phyloP scores from a whole-genome alignment of 2,797 vertebrate species.

The Catostomus latipinnis region DNA sequence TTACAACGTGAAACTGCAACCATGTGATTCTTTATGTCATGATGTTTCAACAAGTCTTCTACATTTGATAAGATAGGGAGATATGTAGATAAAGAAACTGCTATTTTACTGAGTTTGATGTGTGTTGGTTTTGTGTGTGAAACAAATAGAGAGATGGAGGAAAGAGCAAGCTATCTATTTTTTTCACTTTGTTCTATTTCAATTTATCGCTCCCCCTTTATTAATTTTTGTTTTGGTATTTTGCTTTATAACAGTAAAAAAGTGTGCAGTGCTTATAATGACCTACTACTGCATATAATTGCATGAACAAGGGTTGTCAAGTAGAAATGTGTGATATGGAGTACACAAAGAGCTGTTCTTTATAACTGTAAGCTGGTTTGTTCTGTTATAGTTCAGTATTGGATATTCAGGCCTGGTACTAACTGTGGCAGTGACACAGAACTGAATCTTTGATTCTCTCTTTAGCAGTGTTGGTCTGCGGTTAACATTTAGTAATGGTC shows the following conservation, averaged over 20 bases:
- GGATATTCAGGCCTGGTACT: background rate
- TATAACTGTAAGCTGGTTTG: conserved; percentile 1
- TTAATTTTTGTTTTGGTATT: background rate
- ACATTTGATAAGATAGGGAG: background rate
- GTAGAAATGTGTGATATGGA: background rate
- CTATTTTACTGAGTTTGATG: conserved; percentile 8
- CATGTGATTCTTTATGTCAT: background rate
- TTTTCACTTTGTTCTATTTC: background rate
- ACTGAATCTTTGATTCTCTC: background rate
- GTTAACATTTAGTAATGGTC: background rate
- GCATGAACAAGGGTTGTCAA: background rate
- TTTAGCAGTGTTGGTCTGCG: background rate
- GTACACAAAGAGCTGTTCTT: background rate
- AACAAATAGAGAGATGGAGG: conserved; percentile 3
- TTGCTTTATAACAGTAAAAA: background rate
- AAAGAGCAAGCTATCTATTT: background rate
- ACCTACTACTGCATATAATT: background rate
- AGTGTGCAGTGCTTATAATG: background rate
- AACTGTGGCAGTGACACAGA: background rate
- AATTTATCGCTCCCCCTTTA: background rate
- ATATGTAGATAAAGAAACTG: background rate
- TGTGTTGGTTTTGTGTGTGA: conserved; percentile 23
- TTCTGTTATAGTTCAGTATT: conserved; percentile 6
- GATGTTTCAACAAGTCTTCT: background rate
- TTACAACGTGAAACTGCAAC: background rate